Evolutionary conservation across 1,140 invertebrate genomes (phyloP).

Genomic region (Amyelois transitella): DNA sequence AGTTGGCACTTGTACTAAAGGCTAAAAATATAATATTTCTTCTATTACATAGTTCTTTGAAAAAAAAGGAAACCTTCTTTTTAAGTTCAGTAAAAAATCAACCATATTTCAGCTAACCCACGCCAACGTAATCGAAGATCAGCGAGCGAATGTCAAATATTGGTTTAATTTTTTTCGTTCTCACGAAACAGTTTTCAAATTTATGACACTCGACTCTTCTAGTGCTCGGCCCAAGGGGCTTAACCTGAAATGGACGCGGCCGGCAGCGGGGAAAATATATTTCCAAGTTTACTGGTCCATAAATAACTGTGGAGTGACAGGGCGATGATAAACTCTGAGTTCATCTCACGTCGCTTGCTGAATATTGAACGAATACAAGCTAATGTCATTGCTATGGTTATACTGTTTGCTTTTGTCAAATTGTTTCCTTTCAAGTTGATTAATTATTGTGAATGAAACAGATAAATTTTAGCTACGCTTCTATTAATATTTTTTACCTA

Average conservation of each 20-base stretch:
- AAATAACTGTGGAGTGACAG: slow-evolving; percentile 70
- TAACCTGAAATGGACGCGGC: slow-evolving; percentile 70
- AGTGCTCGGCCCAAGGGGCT: slow-evolving; percentile 62
- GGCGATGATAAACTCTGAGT: slow-evolving; percentile 67
- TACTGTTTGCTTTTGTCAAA: background rate
- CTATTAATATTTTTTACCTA: too few relatives aligned
- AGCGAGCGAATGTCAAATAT: slow-evolving; percentile 42
- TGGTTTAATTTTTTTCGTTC: slow-evolving; percentile 56
- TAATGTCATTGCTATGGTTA: slow-evolving; percentile 26
- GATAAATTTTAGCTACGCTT: too few relatives aligned
- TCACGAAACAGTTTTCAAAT: slow-evolving; percentile 65
- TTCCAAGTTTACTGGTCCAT: slow-evolving; percentile 71
- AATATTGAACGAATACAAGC: slow-evolving; percentile 52
- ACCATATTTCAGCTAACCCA: background rate
- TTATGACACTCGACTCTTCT: slow-evolving; percentile 69
- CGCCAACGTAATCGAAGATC: slow-evolving; percentile 24
- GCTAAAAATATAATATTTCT: too few relatives aligned
- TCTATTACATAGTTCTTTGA: too few relatives aligned
- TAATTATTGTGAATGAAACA: too few relatives aligned
- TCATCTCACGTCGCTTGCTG: slow-evolving; percentile 59
- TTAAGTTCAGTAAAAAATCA: background rate
- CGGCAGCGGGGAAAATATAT: slow-evolving; percentile 66
- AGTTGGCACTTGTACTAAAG: too few relatives aligned
- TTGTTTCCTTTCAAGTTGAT: background rate
- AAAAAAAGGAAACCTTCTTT: too few relatives aligned